Conservation (phyloP, 2,888 invertebrate species). For the Augiades crinisus region DNA sequence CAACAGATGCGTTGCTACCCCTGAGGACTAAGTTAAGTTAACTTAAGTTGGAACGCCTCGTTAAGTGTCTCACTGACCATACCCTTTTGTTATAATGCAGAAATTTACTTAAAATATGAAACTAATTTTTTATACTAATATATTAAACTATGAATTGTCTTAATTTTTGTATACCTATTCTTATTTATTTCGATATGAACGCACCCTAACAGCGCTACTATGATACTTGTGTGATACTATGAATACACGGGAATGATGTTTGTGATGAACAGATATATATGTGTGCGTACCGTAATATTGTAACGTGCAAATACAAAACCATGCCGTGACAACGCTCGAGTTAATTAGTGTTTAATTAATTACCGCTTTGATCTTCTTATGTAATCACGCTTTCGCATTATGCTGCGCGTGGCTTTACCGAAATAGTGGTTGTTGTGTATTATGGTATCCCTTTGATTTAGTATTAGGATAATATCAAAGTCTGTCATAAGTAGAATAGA, state of each 20-base stretch:
- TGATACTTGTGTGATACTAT: neutral
- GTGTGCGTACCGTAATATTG: neutral
- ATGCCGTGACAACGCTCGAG: neutral
- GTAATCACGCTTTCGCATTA: neutral
- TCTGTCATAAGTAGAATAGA: too few relatives aligned
- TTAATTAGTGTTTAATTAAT: slow-evolving; percentile 1
- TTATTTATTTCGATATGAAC: neutral
- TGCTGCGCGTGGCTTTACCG: neutral
- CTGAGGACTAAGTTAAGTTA: too few relatives aligned
- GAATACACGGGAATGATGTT: neutral
- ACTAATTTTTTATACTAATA: too few relatives aligned
- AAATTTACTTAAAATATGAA: too few relatives aligned
- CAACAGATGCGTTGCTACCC: too few relatives aligned
- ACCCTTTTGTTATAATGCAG: too few relatives aligned
- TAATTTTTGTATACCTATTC: too few relatives aligned
- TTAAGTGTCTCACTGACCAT: too few relatives aligned
- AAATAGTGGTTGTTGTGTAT: neutral
- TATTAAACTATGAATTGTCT: too few relatives aligned
- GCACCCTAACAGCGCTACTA: neutral
- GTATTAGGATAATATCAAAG: neutral
- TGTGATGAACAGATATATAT: neutral
- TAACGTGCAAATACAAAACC: neutral
- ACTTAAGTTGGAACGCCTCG: too few relatives aligned
- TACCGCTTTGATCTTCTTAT: neutral
- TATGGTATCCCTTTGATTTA: neutral